These are phyloP conservation scores for Limanda limanda DNA, from an alignment of 2,113 vertebrate species.

Conservation along the genomic window DNA sequence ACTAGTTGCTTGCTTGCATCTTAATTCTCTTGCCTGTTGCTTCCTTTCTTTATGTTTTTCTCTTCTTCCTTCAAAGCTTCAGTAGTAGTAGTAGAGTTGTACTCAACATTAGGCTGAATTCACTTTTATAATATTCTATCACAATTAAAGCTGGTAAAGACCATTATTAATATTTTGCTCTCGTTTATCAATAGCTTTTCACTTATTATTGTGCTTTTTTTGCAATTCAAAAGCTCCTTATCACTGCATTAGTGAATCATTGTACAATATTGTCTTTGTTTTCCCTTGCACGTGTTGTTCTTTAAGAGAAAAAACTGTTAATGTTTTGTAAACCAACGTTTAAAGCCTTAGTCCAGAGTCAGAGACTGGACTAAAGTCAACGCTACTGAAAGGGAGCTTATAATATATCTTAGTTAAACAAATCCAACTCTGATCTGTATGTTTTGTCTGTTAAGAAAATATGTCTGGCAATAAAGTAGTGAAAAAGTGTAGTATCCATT, in stretches of 20 bases:
- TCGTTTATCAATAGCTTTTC: slow-evolving; percentile 9
- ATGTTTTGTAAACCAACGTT: slow-evolving; percentile 72
- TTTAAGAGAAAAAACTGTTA: slow-evolving; percentile 51
- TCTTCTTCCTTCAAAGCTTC: slow-evolving; percentile 6
- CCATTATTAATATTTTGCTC: slow-evolving; percentile 4
- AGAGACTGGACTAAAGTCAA: slow-evolving; percentile 72
- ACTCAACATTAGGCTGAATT: slow-evolving; percentile 17
- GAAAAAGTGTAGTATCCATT: background rate
- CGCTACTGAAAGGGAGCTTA: slow-evolving; percentile 65
- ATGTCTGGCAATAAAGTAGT: slow-evolving; percentile 80
- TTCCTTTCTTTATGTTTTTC: slow-evolving; percentile 14
- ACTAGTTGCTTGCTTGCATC: slow-evolving; percentile 48
- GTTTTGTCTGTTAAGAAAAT: slow-evolving; percentile 85
- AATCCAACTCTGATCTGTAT: slow-evolving; percentile 81
- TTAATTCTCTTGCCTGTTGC: slow-evolving; percentile 46
- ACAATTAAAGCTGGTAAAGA: background rate
- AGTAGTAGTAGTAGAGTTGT: slow-evolving; percentile 12
- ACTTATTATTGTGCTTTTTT: background rate
- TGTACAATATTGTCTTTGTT: slow-evolving; percentile 52
- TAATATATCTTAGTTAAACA: slow-evolving; percentile 65
- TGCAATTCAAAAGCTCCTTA: background rate
- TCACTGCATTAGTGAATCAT: slow-evolving; percentile 36
- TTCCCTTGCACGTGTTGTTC: slow-evolving; percentile 83
- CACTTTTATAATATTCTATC: background rate
- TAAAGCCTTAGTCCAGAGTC: slow-evolving; percentile 74